Evolutionary conservation across 2,888 invertebrate genomes (phyloP).

Genomic region (Oxyteleia sp.): DNA sequence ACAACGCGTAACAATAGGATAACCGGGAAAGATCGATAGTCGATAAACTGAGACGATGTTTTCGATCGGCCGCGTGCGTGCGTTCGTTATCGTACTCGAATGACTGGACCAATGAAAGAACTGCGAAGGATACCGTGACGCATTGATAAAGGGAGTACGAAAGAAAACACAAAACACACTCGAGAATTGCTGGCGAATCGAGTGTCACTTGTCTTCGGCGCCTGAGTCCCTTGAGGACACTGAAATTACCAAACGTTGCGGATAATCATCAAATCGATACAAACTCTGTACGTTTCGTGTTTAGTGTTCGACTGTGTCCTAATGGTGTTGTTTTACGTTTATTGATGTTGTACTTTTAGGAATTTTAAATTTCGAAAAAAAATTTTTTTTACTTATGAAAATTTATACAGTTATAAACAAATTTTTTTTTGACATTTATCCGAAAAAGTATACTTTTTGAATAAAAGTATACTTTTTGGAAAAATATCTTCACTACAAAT

Average conservation of each 20-base stretch:
- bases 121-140: slow-evolving; percentile 48
- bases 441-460: too few relatives aligned
- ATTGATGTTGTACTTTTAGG: too few relatives aligned
- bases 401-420: too few relatives aligned
- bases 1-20: slow-evolving; percentile 52
- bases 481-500: too few relatives aligned
- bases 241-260: slow-evolving; percentile 76
- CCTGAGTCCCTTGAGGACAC: slow-evolving; percentile 79
- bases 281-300: slow-evolving; percentile 57
- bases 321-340: too few relatives aligned
- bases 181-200: slow-evolving; percentile 81
- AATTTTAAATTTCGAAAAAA: too few relatives aligned
- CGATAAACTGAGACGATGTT: slow-evolving; percentile 46
- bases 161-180: slow-evolving; percentile 80
- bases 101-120: slow-evolving; percentile 51
- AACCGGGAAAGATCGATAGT: slow-evolving; percentile 56
- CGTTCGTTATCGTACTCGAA: slow-evolving; percentile 53
- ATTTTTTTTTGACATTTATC: too few relatives aligned
- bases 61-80: slow-evolving; percentile 36
- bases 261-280: slow-evolving; percentile 81
- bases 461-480: too few relatives aligned
- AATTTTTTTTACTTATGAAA: too few relatives aligned
- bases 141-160: slow-evolving; percentile 56
- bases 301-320: too few relatives aligned
- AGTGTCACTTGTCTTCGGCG: slow-evolving; percentile 85